Conservation (phyloP, 1,140 invertebrate genomes). For the Drosophila kikkawai region DNA sequence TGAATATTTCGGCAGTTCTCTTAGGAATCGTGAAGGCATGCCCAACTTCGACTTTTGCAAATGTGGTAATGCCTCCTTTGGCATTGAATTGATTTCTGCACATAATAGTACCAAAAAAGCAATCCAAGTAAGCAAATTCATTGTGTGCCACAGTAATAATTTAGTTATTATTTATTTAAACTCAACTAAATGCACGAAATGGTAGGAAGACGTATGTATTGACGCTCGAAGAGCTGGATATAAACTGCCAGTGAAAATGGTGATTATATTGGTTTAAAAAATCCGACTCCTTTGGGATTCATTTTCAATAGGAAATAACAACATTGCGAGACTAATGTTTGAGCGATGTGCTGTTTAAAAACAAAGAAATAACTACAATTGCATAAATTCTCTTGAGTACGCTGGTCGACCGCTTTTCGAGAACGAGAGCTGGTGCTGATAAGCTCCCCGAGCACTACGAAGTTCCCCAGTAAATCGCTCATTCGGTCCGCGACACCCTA, state of each 20-base stretch:
- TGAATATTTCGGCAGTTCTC: not conserved
- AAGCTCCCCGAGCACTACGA: conserved; percentile 24
- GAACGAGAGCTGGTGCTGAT: conserved; percentile 38
- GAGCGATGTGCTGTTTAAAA: not conserved
- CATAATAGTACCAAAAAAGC: not conserved
- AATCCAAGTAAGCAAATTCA: not conserved
- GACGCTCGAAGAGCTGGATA: not conserved
- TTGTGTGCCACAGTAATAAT: not conserved
- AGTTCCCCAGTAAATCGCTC: conserved; percentile 29
- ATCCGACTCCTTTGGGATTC: not conserved
- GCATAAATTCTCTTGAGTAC: conserved; percentile 16
- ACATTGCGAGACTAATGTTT: too few species aligned
- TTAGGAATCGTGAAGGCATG: too few species aligned
- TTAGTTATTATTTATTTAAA: not conserved
- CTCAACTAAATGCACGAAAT: not conserved
- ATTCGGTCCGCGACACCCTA: conserved; percentile 43
- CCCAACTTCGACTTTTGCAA: not conserved
- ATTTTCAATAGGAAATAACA: not conserved
- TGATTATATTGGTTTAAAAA: too few species aligned
- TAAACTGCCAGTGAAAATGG: not conserved
- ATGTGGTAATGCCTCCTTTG: not conserved
- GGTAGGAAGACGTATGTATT: not conserved
- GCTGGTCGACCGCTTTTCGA: not conserved
- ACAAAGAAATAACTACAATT: not conserved
- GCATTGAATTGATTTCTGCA: not conserved